phyloP scores from a whole-genome alignment of 2,113 vertebrate genomes.

The Nipponia nippon region DNA sequence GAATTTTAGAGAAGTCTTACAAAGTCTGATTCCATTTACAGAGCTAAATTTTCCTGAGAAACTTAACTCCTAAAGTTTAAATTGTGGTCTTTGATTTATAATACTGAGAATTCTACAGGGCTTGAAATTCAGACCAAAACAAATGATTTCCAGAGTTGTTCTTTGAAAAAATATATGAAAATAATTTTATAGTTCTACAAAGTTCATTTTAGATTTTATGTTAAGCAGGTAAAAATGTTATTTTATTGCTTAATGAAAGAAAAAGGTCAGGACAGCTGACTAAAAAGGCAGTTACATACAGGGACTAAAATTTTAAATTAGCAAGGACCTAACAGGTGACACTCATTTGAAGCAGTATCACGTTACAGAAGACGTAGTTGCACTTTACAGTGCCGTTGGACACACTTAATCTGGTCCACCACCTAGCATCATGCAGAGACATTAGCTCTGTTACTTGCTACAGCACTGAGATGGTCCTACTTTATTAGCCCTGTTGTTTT shows the following conservation, averaged over 20 bases:
- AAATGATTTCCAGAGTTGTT: not conserved
- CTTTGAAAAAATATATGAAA: not conserved
- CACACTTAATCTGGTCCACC: not conserved
- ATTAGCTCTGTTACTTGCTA: not conserved
- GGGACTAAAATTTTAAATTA: not conserved
- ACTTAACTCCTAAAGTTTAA: not conserved
- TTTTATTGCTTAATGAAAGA: not conserved
- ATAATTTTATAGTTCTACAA: not conserved
- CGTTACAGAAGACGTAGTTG: accelerated
- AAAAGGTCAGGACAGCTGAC: not conserved
- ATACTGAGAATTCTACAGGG: not conserved
- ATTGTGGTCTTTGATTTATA: not conserved
- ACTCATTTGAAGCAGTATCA: not conserved
- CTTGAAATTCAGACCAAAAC: not conserved
- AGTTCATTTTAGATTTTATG: not conserved
- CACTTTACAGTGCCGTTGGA: not conserved
- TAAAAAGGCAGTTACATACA: not conserved
- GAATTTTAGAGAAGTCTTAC: not conserved
- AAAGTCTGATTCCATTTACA: not conserved
- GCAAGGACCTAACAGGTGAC: not conserved
- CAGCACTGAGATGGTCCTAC: not conserved
- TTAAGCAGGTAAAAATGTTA: not conserved
- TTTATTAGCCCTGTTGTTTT: not conserved
- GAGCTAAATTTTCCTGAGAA: not conserved
- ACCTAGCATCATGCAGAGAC: not conserved